Base-by-base conservation (phyloP, 2,113 vertebrate genomes). In the Seriola aureovittata region DNA sequence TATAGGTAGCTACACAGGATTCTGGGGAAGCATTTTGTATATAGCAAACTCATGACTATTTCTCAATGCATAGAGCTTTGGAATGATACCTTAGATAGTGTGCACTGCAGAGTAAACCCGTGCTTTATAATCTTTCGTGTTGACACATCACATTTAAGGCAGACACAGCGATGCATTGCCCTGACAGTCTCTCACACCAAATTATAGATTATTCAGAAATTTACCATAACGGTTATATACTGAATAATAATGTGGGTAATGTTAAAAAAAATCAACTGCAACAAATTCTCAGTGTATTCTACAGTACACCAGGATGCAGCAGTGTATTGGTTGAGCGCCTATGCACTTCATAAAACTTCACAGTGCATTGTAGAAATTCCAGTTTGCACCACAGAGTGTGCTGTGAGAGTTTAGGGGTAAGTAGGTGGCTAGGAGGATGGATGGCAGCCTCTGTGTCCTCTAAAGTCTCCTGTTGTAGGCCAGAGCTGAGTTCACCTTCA, bases 401-500 rank as follows among this genome's bases (percentile, higher is more conserved):
- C 55, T 54, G 69, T 36, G 74, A 58, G 80, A 66, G 80, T 85
- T 88, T 78, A 70, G 81, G 82, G 59, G 71, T 59, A 88, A 84
- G 91, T 89, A 88, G 91, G 90, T 78, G 91, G 84, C 85, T 70
- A 2, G 34, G 74, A 92, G 89, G 89, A 93, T 93, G 92, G 93
- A 93, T 93, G 92, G 89, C 78, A 79, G 81, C 81, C 82, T 75
- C 86, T 40, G 74, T 91, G 93, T 93, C 93, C 93, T 93, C 92
- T 92, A 92, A 89, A 90, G 85, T 93, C 85, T 86, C 86, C 76
- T 52, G 84, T 85, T 87, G 86, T 82, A 86, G 88, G 88, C 90
- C 90, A 80, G 74, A 88, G 91, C 85, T 23, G 77, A 86, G 91
- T 92, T 95, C 92, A 95, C 93, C 93, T 94, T 94, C 93, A 92